Evolutionary conservation across 1,140 invertebrate genomes (phyloP), one percentile per base, ranked within the genome.

Genomic region (Proales similis): DNA sequence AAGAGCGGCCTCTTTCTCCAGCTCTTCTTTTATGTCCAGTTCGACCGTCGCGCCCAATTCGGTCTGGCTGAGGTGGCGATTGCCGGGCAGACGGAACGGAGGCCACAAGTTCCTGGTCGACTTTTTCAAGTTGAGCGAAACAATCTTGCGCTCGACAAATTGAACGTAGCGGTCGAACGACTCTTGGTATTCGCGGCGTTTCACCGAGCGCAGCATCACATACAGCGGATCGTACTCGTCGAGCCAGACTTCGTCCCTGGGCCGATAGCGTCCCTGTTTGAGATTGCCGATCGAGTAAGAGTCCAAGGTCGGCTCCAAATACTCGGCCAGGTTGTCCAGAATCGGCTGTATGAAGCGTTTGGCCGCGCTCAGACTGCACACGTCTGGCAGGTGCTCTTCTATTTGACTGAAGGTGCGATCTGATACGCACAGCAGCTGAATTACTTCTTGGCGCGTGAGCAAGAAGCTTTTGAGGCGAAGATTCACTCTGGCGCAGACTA

Each of bases 331-430:
- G 75, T 86, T 82, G 63, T 84, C 83, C 19, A 92, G 78, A 42
- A 87, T 82, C 32, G 82, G 80, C 74, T 93, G 90, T 74, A 93
- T 90, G 75, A 91, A 88, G 68, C 85, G 83, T 43, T 85, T 87
- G 70, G 90, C 87, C 20, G 86, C 84, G 46, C 70, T 71, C 68
- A 86, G 87, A 5, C 90, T 90, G 69, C 87, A 92, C 22, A 89
- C 81, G 77, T 95, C 90, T 0, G 92, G 91, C 86, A 95, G 90
- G 27, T 90, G 76, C 72, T 95, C 90, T 76, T 91, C 85, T 17
- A 95, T 77, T 71, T 94, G 90, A 66, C 87, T 91, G 75, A 95
- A 90, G 1, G 90, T 94, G 74, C 91, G 88, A 74, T 95, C 90
- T 42, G 84, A 83, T 74, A 92, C 90, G 68, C 89, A 90, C 38